A percentile compares a stretch with the other conserved stretches of the same genome.
These are phyloP conservation scores for Ascidia mentula DNA, from an alignment of 23 tunicate genomes.

Conservation along the genomic window DNA sequence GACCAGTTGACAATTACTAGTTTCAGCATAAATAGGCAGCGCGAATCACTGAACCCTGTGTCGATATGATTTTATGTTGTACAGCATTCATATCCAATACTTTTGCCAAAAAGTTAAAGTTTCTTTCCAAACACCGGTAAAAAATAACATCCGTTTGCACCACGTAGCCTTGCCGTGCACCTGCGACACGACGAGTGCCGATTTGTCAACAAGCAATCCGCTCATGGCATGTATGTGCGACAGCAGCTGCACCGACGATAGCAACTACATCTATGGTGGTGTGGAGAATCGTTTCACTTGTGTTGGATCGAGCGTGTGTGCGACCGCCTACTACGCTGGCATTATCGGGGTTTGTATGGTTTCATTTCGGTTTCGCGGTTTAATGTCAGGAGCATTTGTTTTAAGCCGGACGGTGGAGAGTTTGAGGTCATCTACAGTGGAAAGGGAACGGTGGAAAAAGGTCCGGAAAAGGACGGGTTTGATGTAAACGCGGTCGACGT, in stretches of 20 bases:
- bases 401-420: background rate
- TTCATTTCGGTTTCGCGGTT: no score
- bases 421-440: background rate
- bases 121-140: no score
- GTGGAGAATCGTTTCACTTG: background rate
- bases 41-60: no score
- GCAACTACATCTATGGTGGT: constrained; percentile 18
- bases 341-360: constrained; percentile 23
- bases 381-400: no score
- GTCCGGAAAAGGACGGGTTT: background rate
- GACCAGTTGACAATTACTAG: no score
- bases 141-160: background rate
- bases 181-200: constrained; percentile 6
- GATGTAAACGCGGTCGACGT: background rate
- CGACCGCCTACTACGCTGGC: constrained; percentile 31
- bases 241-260: background rate
- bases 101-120: no score
- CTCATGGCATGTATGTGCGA: constrained; percentile 16
- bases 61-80: no score
- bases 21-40: no score
- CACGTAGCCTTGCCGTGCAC: constrained; percentile 8
- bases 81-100: no score
- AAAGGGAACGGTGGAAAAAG: background rate
- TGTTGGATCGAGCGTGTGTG: background rate
- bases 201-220: background rate